Percentiles rank a stretch among this genome's conserved stretches.
Evolutionary conservation across 2,888 invertebrate species (phyloP).

Genomic region (Aspidiotus destructor): DNA sequence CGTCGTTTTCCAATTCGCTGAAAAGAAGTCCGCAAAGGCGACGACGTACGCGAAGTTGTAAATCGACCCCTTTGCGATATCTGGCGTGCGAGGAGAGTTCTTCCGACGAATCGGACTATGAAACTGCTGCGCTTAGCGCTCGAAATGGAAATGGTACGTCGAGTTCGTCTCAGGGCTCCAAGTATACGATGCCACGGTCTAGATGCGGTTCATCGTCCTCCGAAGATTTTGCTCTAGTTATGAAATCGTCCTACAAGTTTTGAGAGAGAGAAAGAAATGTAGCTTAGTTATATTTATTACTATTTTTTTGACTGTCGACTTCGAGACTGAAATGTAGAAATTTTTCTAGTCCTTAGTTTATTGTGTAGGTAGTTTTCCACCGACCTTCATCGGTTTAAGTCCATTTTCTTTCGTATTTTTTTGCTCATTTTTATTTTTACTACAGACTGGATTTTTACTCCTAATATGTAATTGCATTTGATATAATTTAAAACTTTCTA

Average conservation of each 20-base stretch:
- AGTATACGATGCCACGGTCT: constrained; percentile 15
- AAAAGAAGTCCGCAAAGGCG: neutral
- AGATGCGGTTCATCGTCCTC: constrained; percentile 27
- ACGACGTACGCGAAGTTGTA: constrained; percentile 2
- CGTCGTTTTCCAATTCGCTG: constrained; percentile 33
- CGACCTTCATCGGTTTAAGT: too few species aligned
- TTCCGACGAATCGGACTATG: constrained; percentile 38
- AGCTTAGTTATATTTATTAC: too few species aligned
- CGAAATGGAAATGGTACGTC: constrained; percentile 9
- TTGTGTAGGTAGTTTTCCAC: too few species aligned
- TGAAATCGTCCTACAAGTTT: constrained; percentile 19
- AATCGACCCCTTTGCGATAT: constrained; percentile 14
- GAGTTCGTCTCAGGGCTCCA: constrained; percentile 11
- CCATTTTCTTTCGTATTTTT: too few species aligned
- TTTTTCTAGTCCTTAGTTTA: too few species aligned
- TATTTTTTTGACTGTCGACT: too few species aligned
- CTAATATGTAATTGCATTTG: too few species aligned
- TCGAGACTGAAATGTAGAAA: too few species aligned
- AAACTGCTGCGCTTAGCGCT: constrained; percentile 20
- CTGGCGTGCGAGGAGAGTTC: constrained; percentile 40
- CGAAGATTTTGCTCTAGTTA: constrained; percentile 21
- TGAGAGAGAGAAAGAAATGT: neutral
- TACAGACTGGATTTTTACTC: too few species aligned
- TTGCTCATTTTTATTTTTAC: too few species aligned
- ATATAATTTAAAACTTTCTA: too few species aligned